Conservation (phyloP, 2,113 vertebrate genomes). For the Leptodactylus fuscus region DNA sequence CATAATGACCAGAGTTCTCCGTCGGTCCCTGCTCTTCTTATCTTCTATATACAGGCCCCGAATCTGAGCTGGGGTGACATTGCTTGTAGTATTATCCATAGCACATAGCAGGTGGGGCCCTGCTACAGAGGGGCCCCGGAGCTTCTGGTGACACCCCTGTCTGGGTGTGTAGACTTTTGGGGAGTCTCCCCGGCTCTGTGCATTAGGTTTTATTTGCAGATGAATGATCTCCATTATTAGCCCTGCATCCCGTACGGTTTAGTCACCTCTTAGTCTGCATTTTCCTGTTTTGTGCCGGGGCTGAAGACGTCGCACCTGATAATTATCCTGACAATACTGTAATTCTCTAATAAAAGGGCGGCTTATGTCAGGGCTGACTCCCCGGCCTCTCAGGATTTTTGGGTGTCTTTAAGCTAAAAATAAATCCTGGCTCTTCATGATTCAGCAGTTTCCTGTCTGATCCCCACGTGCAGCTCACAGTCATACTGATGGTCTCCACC, state of each 20-base stretch:
- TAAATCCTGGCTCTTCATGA: neutral
- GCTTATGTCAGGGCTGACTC: neutral
- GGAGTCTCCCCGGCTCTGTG: neutral
- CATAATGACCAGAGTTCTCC: neutral
- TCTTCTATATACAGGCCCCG: neutral
- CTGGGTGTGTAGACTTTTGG: neutral
- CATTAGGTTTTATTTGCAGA: neutral
- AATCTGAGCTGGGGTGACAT: too few relatives aligned
- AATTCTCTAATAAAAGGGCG: neutral
- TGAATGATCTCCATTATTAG: neutral
- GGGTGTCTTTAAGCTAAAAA: neutral
- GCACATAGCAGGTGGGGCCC: too few relatives aligned
- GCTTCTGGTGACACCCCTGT: neutral
- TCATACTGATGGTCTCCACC: neutral
- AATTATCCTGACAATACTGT: neutral
- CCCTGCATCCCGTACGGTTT: neutral
- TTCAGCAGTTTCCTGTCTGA: neutral
- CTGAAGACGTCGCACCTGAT: neutral
- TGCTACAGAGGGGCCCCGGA: neutral
- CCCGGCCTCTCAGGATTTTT: neutral
- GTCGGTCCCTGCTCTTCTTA: neutral
- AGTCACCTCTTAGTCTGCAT: neutral
- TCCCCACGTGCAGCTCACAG: neutral
- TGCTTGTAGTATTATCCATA: too few relatives aligned
- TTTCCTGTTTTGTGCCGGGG: neutral